Conservation (phyloP, 2,113 vertebrate genomes). For the Cynoglossus semilaevis region DNA sequence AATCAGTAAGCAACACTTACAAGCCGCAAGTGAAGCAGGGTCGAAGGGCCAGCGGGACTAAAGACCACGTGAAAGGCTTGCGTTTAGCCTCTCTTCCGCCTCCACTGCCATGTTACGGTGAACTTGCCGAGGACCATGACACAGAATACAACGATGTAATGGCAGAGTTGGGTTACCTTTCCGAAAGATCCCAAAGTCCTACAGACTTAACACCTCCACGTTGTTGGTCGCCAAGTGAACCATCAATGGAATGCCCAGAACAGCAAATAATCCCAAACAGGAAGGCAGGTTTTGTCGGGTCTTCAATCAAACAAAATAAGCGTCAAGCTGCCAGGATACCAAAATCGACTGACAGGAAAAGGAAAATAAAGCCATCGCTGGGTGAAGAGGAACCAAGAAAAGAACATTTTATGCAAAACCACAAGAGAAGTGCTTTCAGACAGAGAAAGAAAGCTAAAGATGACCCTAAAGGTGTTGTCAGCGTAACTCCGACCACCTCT, state of each 20-base stretch:
- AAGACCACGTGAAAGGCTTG: conserved; percentile 67
- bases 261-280: conserved; percentile 82
- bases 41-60: conserved; percentile 69
- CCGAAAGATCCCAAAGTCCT: conserved; percentile 90
- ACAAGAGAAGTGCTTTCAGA: conserved; percentile 42
- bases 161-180: conserved; percentile 94
- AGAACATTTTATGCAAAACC: conserved; percentile 65
- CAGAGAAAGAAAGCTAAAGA: conserved; percentile 78
- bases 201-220: conserved; percentile 89
- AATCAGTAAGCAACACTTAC: conserved; percentile 75
- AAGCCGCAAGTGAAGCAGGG: conserved; percentile 68
- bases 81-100: conserved; percentile 77
- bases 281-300: conserved; percentile 71
- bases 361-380: conserved; percentile 62
- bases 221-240: conserved; percentile 97
- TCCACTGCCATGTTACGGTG: conserved; percentile 85
- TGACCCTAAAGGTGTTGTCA: conserved; percentile 35
- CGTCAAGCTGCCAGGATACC: conserved; percentile 77
- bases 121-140: conserved; percentile 86
- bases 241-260: conserved; percentile 79
- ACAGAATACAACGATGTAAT: conserved; percentile 90
- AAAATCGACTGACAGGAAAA: conserved; percentile 74
- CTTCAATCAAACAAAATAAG: conserved; percentile 72
- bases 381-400: conserved; percentile 73
- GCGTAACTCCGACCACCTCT: conserved; percentile 12